Evolutionary conservation across 2,113 vertebrate genomes (phyloP), one percentile per base, ranked within the genome.

Genomic region (Eleginops maclovinus): DNA sequence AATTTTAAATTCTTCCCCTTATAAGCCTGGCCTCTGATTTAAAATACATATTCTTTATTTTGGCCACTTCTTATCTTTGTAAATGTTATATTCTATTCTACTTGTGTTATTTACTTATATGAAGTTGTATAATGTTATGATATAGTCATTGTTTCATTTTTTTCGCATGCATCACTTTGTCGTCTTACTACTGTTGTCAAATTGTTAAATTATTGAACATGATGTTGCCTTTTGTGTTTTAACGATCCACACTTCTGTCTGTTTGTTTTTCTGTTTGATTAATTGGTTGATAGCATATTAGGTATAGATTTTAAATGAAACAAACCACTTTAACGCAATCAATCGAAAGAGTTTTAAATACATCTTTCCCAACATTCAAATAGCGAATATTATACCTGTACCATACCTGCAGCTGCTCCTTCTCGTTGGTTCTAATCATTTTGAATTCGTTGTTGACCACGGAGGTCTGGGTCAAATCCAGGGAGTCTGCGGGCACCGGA

Each of bases 351-450:
- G 7, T 31, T 36, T 36, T 10, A 31, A 17, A 59, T 31, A 17
- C 2, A 28, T n/a, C 0, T 49, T 36, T 66, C 16, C 16, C 4
- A 54, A 31, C 31, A 36, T 36, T 5, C 31, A 36, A 36, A 36
- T 36, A 19, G 3, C 26, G 6, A 9, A 9, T 12, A 0, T 16
- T 16, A 11, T 4, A 2, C 24, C 56, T 3, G 1, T 36, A 58
- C 26, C 22, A 61, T 36, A 90, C 96, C 90, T 97, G 96, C 47
- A 97, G 93, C 89, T 97, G 96, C 91, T 96, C 96, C 84, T 97
- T 97, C 87, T 97, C 96, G 83, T 95, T 96, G 14, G 94, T 96
- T 70, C 95, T 90, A n/a, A 93, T 93, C 61, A 95, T 92, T 79
- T 96, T 96, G 28, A 95, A 88, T 47, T 96, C 95, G 62, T 93